Evolutionary conservation across 2,888 invertebrate genomes (phyloP), one percentile per base, ranked within the genome.

Genomic region (Nemotelus nigrinus): DNA sequence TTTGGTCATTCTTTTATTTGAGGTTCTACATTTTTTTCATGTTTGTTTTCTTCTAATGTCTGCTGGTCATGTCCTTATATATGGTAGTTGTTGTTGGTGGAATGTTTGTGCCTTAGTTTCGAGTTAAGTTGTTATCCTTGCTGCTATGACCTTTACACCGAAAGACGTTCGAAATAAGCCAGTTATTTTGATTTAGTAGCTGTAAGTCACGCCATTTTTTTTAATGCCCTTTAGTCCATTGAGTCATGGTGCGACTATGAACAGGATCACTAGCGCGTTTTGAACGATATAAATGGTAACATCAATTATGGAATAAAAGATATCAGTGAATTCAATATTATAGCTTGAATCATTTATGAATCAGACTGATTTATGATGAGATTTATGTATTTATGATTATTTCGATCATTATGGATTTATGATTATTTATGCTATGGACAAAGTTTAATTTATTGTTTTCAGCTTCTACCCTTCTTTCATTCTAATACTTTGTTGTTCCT

Each of bases 191-290:
- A 3, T 64, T 3, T 67, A 43, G 67, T 67, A 47, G 67, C 6
- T 50, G 47, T 67, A 67, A 67, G 67, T 67, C 67, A 67, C 48
- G 67, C 67, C 67, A 67, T 67, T 50, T 2, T 67, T 67, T 50
- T 67, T 67, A 64, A 64, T 45, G 67, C 67, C 3, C 48, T 67
- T 67, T 48, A 67, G 25, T 48, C 44, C 47, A 8, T 39, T 67
- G 67, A 67, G 7, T 67, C 48, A 67, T 67, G 47, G 67, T 25
- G 48, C 67, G 44, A 48, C 67, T 67, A 67, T 67, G 50, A 67
- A 67, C 50, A 48, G 57, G 57, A 57, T 57, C 25, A 25, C 25
- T 1, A 1, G 25, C 25, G 25, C 25, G 25, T 25, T 25, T 25
- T 25, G 25, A 25, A 25, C 1, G 25, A 1, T 25, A 25, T 25